A percentile compares a stretch with the other conserved stretches of the same genome.
phyloP scores from a whole-genome alignment of 2,113 vertebrate genomes.

The Podarcis muralis region DNA sequence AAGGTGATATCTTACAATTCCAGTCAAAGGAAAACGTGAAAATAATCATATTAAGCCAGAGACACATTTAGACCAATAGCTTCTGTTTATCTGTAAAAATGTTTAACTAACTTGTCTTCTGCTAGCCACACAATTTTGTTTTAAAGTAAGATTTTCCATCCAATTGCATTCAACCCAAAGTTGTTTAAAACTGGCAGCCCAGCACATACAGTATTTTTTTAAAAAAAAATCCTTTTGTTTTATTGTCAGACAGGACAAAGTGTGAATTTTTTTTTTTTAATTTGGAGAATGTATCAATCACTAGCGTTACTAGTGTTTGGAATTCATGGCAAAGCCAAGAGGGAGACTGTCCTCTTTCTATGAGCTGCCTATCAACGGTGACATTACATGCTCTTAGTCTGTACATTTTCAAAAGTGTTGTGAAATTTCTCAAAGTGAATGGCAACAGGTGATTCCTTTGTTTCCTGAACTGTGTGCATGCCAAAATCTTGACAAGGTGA shows the following conservation, averaged over 20 bases:
- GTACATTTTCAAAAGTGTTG: slow-evolving; percentile 52
- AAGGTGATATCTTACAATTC: neutral
- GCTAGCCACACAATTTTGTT: neutral
- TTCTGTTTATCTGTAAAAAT: neutral
- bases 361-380: slow-evolving; percentile 59
- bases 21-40: slow-evolving; percentile 1
- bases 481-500: slow-evolving; percentile 75
- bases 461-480: slow-evolving; percentile 62
- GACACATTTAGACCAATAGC: neutral
- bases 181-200: neutral
- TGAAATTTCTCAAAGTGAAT: slow-evolving; percentile 65
- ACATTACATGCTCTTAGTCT: slow-evolving; percentile 59
- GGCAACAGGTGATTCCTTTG: slow-evolving; percentile 71
- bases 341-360: slow-evolving; percentile 30
- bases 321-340: slow-evolving; percentile 54
- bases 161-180: neutral
- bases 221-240: neutral
- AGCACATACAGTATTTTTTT: neutral
- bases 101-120: neutral
- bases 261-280: slow-evolving; percentile 10
- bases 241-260: neutral
- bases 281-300: slow-evolving; percentile 33
- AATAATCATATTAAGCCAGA: neutral
- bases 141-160: neutral
- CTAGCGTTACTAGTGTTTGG: slow-evolving; percentile 42